Conservation (phyloP, 2,797 vertebrate genomes). For the Hybognathus amarus region DNA sequence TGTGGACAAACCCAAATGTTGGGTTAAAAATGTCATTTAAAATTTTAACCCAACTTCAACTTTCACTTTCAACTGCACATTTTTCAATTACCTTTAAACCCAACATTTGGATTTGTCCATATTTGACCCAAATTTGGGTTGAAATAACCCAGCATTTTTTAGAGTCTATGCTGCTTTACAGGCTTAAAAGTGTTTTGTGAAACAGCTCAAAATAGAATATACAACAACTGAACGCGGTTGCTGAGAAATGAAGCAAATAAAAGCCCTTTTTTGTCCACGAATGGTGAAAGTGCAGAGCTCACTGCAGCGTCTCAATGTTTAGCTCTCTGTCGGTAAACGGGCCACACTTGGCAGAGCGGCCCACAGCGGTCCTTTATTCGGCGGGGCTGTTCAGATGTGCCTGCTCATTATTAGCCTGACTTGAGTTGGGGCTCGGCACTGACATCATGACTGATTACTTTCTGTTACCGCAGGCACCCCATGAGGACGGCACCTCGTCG, state of each 20-base stretch:
- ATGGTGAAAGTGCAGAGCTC: not conserved
- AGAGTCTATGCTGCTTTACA: too few relatives aligned
- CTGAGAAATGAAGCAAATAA: not conserved
- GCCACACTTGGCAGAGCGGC: not conserved
- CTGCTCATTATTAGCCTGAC: constrained; percentile 80
- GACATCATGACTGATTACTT: constrained; percentile 82
- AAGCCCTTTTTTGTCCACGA: not conserved
- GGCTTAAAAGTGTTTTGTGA: not conserved
- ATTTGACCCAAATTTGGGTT: too few relatives aligned
- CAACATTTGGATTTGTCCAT: too few relatives aligned
- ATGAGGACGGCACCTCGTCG: constrained; percentile 68
- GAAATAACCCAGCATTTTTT: too few relatives aligned
- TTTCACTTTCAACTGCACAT: too few relatives aligned
- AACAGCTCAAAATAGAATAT: not conserved
- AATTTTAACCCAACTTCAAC: too few relatives aligned
- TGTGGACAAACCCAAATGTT: too few relatives aligned
- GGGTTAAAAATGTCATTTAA: too few relatives aligned
- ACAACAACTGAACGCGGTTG: not conserved
- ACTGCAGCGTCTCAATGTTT: not conserved
- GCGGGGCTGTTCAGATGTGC: constrained; percentile 66
- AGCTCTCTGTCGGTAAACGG: constrained; percentile 2
- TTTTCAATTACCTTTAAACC: too few relatives aligned
- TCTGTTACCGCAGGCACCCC: constrained; percentile 69
- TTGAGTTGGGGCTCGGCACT: constrained; percentile 68
- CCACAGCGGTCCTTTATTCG: constrained; percentile 28